Conservation (phyloP, 1,140 invertebrate genomes). For the Diorhabda sublineata region DNA sequence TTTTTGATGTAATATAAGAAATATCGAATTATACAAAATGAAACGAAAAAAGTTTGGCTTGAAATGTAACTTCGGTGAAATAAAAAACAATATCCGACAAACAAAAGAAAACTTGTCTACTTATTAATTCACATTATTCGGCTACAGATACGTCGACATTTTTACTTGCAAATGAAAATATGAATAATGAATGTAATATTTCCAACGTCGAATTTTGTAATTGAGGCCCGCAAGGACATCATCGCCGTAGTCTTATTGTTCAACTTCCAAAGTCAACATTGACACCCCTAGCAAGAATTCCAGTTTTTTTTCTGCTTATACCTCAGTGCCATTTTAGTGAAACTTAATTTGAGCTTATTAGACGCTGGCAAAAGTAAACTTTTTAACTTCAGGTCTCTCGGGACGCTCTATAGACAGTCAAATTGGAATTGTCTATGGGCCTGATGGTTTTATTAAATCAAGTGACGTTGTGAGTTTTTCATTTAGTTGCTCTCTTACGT, state of each 20-base stretch:
- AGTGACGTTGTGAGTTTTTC: conserved; percentile 10
- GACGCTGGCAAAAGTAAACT: conserved; percentile 17
- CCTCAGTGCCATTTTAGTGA: conserved; percentile 17
- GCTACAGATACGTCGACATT: conserved; percentile 18
- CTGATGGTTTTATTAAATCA: conserved; percentile 22
- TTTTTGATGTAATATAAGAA: too few species aligned
- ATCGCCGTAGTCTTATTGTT: conserved; percentile 7
- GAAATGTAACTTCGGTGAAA: too few species aligned
- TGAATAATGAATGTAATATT: conserved; percentile 22
- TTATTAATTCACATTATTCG: conserved; percentile 4
- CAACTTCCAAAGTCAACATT: conserved; percentile 17
- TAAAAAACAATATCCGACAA: background rate
- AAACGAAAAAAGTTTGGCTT: too few species aligned
- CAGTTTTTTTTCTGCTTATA: conserved; percentile 8
- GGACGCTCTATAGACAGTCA: conserved; percentile 19
- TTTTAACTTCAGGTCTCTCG: conserved; percentile 16
- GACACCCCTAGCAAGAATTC: conserved; percentile 17
- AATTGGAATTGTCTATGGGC: conserved; percentile 19
- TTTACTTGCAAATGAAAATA: conserved; percentile 22
- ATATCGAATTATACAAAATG: too few species aligned
- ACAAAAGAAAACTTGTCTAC: background rate
- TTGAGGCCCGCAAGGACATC: conserved; percentile 19
- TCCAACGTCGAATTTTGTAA: conserved; percentile 19
- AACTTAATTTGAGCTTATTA: conserved; percentile 20
- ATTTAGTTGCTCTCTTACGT: conserved; percentile 6